Evolutionary conservation across 2,113 vertebrate genomes (phyloP).

Genomic region (Procavia capensis): DNA sequence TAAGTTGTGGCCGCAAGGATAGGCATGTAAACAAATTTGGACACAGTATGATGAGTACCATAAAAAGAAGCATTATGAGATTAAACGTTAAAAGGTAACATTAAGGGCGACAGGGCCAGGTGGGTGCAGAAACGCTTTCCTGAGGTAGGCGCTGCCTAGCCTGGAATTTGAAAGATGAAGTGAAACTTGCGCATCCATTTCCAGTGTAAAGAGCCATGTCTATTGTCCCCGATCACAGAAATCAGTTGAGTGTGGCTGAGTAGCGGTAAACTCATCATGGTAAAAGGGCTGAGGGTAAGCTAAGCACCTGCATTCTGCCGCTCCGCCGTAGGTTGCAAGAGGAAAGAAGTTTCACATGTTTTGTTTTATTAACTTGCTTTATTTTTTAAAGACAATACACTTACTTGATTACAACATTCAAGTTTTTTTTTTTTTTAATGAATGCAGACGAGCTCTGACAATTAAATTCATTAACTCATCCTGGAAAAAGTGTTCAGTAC

Average conservation of each 20-base stretch:
- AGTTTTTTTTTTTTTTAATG: no score
- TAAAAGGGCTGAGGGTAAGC: not conserved
- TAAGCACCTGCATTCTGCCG: not conserved
- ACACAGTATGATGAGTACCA: conserved; percentile 23
- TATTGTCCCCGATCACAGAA: not conserved
- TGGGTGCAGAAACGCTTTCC: not conserved
- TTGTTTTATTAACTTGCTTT: not conserved
- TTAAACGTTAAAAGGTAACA: conserved; percentile 1
- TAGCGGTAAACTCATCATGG: conserved; percentile 6
- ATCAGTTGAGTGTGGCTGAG: not conserved
- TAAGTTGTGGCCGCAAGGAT: not conserved
- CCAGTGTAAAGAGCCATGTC: not conserved
- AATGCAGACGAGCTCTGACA: no score
- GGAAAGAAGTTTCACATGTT: not conserved
- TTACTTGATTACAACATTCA: conserved; percentile 1
- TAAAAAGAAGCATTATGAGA: conserved; percentile 62
- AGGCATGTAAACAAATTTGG: conserved; percentile 20
- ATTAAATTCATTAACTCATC: no score
- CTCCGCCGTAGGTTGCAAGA: not conserved
- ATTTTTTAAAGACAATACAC: conserved; percentile 15
- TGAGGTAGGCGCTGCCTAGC: not conserved
- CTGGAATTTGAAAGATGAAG: not conserved
- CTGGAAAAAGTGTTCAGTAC: no score
- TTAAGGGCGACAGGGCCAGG: not conserved
- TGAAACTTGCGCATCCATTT: not conserved